phyloP scores from a whole-genome alignment of 2,888 invertebrate genomes.

The Anoplius nigerrimus region DNA sequence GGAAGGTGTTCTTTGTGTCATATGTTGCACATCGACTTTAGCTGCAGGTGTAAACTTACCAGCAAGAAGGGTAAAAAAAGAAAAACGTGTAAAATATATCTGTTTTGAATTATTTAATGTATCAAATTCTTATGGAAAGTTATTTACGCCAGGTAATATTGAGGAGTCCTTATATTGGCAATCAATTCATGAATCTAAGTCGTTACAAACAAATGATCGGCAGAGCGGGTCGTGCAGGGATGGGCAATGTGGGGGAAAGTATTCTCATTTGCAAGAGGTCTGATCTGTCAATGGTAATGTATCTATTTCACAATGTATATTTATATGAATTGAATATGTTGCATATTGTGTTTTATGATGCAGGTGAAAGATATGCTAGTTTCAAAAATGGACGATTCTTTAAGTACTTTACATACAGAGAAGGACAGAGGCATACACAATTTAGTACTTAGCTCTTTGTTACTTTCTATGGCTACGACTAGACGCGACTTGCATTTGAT shows the following conservation, averaged over 20 bases:
- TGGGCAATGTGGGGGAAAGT: slow-evolving; percentile 89
- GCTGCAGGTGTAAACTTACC: slow-evolving; percentile 99
- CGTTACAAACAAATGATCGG: slow-evolving; percentile 98
- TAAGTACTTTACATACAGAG: slow-evolving; percentile 78
- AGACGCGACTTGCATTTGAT: slow-evolving; percentile 77
- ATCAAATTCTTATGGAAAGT: slow-evolving; percentile 7
- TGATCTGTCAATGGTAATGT: slow-evolving; percentile 77
- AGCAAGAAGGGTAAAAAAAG: slow-evolving; percentile 82
- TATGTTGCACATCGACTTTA: slow-evolving; percentile 96
- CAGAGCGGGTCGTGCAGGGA: slow-evolving; percentile 93
- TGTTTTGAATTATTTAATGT: slow-evolving; percentile 20
- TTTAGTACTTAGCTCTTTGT: slow-evolving; percentile 83
- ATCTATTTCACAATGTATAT: too few relatives aligned
- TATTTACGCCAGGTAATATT: slow-evolving; percentile 80
- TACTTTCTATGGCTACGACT: slow-evolving; percentile 80
- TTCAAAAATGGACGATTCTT: slow-evolving; percentile 82
- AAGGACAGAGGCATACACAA: slow-evolving; percentile 78
- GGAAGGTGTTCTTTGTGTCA: slow-evolving; percentile 88
- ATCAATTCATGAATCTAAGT: slow-evolving; percentile 83
- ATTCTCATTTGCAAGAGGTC: slow-evolving; percentile 84
- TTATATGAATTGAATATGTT: too few relatives aligned
- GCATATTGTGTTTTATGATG: slow-evolving; percentile 1
- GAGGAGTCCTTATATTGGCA: slow-evolving; percentile 89
- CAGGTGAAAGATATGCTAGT: slow-evolving; percentile 78
- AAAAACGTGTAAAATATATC: neutral